These are phyloP conservation scores for Mastomys natalensis DNA, from an alignment of 2,113 vertebrate species.

Conservation along the genomic window DNA sequence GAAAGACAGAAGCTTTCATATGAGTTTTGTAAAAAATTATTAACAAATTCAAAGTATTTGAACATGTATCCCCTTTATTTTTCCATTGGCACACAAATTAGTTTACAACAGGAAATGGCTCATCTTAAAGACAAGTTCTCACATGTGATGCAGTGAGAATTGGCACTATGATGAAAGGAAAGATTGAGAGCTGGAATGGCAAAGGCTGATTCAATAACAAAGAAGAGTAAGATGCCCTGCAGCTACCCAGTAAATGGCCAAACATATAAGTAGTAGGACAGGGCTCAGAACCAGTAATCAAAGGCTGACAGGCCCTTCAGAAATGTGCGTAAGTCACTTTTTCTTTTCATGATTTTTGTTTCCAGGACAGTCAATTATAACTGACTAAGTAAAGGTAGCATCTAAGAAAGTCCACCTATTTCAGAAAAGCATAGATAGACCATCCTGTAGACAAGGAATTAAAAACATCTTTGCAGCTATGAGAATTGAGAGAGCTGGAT, in stretches of 20 bases:
- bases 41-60: not conserved
- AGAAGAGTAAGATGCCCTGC: not conserved
- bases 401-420: not conserved
- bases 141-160: not conserved
- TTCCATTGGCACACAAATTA: not conserved
- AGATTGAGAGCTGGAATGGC: not conserved
- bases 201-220: not conserved
- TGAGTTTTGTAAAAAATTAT: not conserved
- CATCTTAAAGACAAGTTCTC: not conserved
- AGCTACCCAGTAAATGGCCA: no score
- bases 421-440: not conserved
- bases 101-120: not conserved
- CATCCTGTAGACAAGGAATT: not conserved
- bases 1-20: not conserved
- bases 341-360: not conserved
- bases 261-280: not conserved
- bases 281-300: no score
- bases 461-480: not conserved
- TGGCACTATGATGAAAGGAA: not conserved
- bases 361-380: not conserved
- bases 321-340: not conserved
- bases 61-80: not conserved
- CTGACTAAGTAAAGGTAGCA: not conserved
- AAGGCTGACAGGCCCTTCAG: not conserved
- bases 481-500: not conserved